Evolutionary conservation across 2,888 invertebrate species (phyloP), one percentile per base, ranked within the genome.

Genomic region (Zootermopsis nevadensis): DNA sequence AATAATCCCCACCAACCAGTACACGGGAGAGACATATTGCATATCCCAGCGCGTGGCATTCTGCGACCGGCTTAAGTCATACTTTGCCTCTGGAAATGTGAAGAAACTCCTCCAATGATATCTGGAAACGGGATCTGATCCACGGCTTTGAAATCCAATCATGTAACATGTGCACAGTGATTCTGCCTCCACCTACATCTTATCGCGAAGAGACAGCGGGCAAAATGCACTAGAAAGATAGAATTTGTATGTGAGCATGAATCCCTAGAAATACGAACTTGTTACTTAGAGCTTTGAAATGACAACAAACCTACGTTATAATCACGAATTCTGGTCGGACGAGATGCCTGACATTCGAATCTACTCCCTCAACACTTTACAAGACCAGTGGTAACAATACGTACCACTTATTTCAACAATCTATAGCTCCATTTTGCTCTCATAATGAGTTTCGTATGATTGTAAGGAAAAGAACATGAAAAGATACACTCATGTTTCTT

Each of bases 101-200:
- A 66, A 66, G 66, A 66, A 66, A 66, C 27, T 22, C 60, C 2
- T n/a, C 27, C 66, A n/a, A 66, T 66, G 66, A 66, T 27, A 66
- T 66, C 66, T 66, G 27, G 66, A 66, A 48, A 48, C 48, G 15
- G 48, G 48, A 48, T 48, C 19, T 48, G 15, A 48, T 48, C 48
- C 48, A 15, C 15, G 48, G 48, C 66, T 66, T 66, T 66, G 66
- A 66, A 66, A 66, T 66, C 27, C 66, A 66, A 66, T 66, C 66
- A 66, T 66, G 66, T 66, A 66, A 66, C 66, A 66, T 66, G 66
- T 66, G 66, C 66, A 66, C 15, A 66, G 27, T 27, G 19, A 8
- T 66, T n/a, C 66, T n/a, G 27, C 10, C 66, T 66, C 66, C 66
- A 27, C 27, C 66, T 66, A 27, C 7, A 66, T 66, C 66, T 66